Conservation (phyloP, 2,797 vertebrate genomes). For the Muscicapa comitata region DNA sequence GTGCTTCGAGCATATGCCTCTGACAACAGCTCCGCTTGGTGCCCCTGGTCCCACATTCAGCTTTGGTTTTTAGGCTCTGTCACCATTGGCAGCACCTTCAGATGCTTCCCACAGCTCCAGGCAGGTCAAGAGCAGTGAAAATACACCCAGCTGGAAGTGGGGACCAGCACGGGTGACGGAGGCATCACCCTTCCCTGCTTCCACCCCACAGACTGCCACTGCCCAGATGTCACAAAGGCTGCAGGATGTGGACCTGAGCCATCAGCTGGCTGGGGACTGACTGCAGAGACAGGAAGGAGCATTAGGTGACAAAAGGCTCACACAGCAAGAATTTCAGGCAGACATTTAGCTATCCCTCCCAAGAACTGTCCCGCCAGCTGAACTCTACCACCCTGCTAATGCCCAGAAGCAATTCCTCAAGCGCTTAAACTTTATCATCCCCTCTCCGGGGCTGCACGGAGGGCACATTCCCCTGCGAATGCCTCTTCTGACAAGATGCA, state of each 20-base stretch:
- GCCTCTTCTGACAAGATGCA: background rate
- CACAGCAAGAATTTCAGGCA: background rate
- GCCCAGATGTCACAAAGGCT: background rate
- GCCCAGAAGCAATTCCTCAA: conserved; percentile 14
- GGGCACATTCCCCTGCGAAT: background rate
- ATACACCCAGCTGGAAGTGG: background rate
- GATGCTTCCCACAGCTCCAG: background rate
- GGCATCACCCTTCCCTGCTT: background rate
- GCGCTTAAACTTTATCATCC: background rate
- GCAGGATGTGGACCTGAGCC: rapidly evolving
- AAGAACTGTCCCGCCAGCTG: background rate
- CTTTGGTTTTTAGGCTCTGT: background rate
- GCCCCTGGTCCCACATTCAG: background rate
- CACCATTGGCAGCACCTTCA: background rate
- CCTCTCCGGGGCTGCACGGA: background rate
- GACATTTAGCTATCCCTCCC: background rate
- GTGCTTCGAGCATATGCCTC: conserved; percentile 35
- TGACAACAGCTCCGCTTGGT: background rate
- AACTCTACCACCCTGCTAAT: background rate
- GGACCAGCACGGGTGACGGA: background rate
- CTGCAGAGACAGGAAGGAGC: background rate
- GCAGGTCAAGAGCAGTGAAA: background rate
- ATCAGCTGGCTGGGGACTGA: background rate
- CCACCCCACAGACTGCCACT: background rate
- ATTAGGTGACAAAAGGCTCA: background rate